Percentiles rank a stretch among this genome's conserved stretches.
phyloP scores from a whole-genome alignment of 2,888 invertebrate genomes.

The Doris montereyensis region DNA sequence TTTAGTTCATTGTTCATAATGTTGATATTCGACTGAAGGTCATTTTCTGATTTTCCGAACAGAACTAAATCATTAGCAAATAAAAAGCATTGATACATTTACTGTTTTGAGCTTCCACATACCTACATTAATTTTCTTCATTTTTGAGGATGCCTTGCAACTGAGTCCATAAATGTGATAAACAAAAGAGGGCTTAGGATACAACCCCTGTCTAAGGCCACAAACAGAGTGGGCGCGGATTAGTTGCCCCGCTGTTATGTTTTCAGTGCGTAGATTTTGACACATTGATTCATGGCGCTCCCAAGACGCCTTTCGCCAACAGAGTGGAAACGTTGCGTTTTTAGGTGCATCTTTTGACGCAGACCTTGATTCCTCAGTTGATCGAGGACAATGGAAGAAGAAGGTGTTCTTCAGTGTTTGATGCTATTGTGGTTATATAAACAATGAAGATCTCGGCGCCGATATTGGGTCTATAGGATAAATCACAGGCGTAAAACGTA shows the following conservation, averaged over 20 bases:
- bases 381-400: background rate
- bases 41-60: no score
- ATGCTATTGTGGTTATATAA: background rate
- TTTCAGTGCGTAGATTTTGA: background rate
- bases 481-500: background rate
- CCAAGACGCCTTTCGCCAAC: background rate
- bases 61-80: no score
- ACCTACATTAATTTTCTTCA: no score
- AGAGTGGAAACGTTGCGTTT: background rate
- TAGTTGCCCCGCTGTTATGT: background rate
- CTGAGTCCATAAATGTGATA: no score
- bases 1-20: no score
- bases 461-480: conserved; percentile 15
- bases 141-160: no score
- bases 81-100: no score
- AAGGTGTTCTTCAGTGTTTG: conserved; percentile 4
- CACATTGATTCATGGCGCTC: background rate
- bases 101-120: no score
- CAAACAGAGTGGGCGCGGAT: background rate
- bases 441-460: background rate
- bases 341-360: background rate
- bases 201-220: background rate
- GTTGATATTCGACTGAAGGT: no score
- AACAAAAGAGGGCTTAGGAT: no score
- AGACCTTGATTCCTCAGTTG: background rate